These are phyloP conservation scores for Andrena marginata DNA, from an alignment of 2,888 invertebrate genomes.

Conservation along the genomic window DNA sequence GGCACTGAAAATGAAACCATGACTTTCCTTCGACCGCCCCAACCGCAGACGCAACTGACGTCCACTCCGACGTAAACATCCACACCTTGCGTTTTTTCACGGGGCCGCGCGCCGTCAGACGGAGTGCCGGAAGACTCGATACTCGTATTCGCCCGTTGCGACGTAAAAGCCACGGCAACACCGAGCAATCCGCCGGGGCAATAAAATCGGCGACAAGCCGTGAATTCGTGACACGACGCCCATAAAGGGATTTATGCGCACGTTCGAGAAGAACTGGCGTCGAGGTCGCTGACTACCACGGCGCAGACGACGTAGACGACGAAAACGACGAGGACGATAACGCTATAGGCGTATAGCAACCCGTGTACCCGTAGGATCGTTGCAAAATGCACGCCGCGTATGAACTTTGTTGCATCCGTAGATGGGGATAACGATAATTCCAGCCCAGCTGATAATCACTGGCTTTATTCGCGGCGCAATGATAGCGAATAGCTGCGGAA, in stretches of 20 bases:
- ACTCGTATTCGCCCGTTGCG: conserved; percentile 67
- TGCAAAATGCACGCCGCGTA: conserved; percentile 5
- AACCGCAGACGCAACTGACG: neutral
- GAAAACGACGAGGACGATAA: conserved; percentile 24
- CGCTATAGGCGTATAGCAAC: neutral
- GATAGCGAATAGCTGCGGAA: neutral
- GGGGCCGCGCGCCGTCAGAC: conserved; percentile 41
- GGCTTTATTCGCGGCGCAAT: neutral
- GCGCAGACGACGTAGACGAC: conserved; percentile 23
- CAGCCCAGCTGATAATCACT: neutral
- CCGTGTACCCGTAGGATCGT: neutral
- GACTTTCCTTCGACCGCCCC: neutral
- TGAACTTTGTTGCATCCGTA: conserved; percentile 26
- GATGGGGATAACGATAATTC: conserved; percentile 16
- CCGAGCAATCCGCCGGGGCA: conserved; percentile 76
- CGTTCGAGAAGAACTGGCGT: conserved; percentile 69
- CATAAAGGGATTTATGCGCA: conserved; percentile 82
- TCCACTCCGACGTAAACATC: conserved; percentile 14
- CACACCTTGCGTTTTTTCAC: conserved; percentile 46
- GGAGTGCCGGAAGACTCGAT: conserved; percentile 76
- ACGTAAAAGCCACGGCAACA: conserved; percentile 74
- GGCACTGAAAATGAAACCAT: neutral
- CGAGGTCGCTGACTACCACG: conserved; percentile 41
- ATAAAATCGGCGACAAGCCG: conserved; percentile 82
- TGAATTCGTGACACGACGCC: conserved; percentile 82